Base-by-base conservation (phyloP, 2,797 vertebrate genomes). In the Thaleichthys pacificus region DNA sequence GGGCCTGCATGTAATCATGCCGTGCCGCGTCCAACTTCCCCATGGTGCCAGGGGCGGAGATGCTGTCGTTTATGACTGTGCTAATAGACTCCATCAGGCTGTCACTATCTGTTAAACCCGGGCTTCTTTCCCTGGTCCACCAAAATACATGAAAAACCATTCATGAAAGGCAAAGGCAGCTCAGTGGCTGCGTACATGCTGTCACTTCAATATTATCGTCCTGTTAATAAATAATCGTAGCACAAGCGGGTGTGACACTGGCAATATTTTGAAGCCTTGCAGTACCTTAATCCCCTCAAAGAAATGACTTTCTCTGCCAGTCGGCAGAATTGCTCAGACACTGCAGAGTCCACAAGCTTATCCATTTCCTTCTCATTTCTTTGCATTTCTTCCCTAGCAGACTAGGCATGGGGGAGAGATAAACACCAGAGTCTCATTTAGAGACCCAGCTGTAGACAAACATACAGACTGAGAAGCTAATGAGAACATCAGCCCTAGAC, bases 11-110 rank as follows among this genome's bases (percentile, higher is more conserved):
- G 57, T 94, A 92, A 54, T 90, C 88, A 66, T 70, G 66, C 92
- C 92, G 92, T 14, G 80, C 73, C 72, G 80, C 75, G 49, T 91
- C 87, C 75, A 94, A 24, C 32, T 83, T 88, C 80, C 86, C 87
- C 83, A 92, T 86, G 63, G 87, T 91, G 14, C 49, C 30, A 0
- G 84, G 87, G 67, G 74, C 63, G 66, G 75, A 66, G 56, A 93
- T 75, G 70, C 73, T 71, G 64, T 82, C 77, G 75, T 90, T 84
- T n/a, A 77, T 78, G 77, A 94, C 79, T 42, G 87, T 35, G 63
- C 87, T 61, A 28, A 94, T 85, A 63, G 91, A 87, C 86, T 93
- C 77, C 19, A 87, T 89, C 61, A 93, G 85, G 28, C 89, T 84
- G 76, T 93, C 88, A 72, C 82, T 89, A 61, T 89, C 82, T 76